Percentiles rank a stretch among this genome's conserved stretches.
Evolutionary conservation across 2,797 vertebrate genomes (phyloP).

Genomic region (Lepus townsendii): DNA sequence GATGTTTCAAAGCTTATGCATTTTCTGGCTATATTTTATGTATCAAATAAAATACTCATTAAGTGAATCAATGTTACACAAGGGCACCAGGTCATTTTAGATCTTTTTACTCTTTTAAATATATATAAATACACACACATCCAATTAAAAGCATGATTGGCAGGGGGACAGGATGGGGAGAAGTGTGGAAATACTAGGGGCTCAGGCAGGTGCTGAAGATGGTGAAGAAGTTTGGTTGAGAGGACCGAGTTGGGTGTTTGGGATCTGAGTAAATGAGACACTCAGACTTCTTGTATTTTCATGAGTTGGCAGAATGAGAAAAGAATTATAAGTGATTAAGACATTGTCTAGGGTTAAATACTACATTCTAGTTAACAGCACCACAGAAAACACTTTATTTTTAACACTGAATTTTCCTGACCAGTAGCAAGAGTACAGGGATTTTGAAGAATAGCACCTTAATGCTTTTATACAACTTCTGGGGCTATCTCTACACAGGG

Average conservation of each 20-base stretch:
- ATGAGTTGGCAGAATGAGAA: neutral
- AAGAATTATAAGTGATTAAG: neutral
- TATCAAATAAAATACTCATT: neutral
- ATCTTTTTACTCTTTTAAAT: neutral
- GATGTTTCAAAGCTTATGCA: neutral
- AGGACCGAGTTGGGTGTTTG: neutral
- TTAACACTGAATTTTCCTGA: neutral
- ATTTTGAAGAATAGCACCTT: neutral
- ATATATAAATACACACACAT: neutral
- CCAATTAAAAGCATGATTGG: neutral
- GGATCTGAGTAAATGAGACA: neutral
- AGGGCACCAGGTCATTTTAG: neutral
- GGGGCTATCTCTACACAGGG: neutral
- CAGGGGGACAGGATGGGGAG: neutral
- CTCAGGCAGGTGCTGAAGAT: neutral
- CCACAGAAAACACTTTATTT: neutral
- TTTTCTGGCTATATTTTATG: neutral
- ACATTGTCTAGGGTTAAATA: neutral
- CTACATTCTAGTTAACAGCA: neutral
- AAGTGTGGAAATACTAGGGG: accelerated
- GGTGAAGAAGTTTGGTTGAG: neutral
- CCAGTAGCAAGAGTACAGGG: neutral
- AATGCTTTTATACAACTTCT: neutral
- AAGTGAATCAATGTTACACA: constrained; percentile 24
- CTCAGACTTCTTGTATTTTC: neutral